Evolutionary conservation across 2,113 vertebrate species (phyloP).

Genomic region (cattle (Bos taurus)): DNA sequence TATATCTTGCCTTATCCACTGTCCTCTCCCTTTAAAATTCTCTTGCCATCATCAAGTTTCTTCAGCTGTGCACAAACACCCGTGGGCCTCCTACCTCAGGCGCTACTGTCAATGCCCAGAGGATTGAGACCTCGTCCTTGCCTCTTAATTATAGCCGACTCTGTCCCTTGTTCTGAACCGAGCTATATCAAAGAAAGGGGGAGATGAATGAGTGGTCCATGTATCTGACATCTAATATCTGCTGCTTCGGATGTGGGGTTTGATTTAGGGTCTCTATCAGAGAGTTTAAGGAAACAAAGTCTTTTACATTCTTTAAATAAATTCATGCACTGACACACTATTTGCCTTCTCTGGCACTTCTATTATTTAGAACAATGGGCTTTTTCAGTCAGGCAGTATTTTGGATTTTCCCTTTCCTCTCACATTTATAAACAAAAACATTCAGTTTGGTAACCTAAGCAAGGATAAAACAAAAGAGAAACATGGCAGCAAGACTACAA

Average conservation of each 20-base stretch:
- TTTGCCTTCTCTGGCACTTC: conserved; percentile 80
- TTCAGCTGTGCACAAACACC: background rate
- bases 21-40: background rate
- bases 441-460: conserved; percentile 57
- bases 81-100: background rate
- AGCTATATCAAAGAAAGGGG: conserved; percentile 34
- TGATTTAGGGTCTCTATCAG: conserved; percentile 80
- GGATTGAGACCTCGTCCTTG: conserved; percentile 11
- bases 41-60: background rate
- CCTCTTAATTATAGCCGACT: conserved; percentile 70
- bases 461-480: conserved; percentile 44
- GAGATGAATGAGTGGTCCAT: conserved; percentile 77
- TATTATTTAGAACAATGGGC: conserved; percentile 76
- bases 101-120: background rate
- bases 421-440: conserved; percentile 70
- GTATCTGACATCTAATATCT: conserved; percentile 78
- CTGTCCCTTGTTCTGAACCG: conserved; percentile 40
- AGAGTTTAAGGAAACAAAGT: conserved; percentile 74
- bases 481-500: background rate
- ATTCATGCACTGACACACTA: conserved; percentile 73
- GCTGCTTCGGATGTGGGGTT: conserved; percentile 76
- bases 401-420: conserved; percentile 66
- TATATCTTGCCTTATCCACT: background rate
- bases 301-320: conserved; percentile 83
- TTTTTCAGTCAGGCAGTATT: conserved; percentile 66